phyloP scores from a whole-genome alignment of 2,888 invertebrate genomes.

The Mesorhabditis spiculigera region DNA sequence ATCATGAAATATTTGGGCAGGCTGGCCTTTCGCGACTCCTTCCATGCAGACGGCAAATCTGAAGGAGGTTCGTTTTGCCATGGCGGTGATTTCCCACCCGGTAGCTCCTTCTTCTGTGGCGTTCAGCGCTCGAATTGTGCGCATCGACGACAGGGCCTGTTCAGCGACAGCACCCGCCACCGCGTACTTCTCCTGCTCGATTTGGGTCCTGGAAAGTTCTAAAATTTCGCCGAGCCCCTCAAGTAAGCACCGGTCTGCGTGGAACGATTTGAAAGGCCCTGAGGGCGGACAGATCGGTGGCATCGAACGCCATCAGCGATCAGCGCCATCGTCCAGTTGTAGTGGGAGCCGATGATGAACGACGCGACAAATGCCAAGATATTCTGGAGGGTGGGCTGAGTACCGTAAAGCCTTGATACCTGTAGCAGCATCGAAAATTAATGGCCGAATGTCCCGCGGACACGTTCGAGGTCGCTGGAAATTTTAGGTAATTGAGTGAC shows the following conservation, averaged over 20 bases:
- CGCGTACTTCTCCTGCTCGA: constrained; percentile 59
- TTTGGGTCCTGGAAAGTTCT: constrained; percentile 45
- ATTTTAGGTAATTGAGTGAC: too few species aligned
- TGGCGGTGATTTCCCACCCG: background rate
- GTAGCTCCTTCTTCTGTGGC: constrained; percentile 36
- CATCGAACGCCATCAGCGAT: constrained; percentile 64
- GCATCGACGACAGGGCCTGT: constrained; percentile 57
- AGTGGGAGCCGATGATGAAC: constrained; percentile 62
- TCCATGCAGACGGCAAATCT: background rate
- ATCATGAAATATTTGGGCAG: constrained; percentile 53
- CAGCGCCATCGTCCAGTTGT: constrained; percentile 61
- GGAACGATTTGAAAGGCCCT: too few species aligned
- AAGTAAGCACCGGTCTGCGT: too few species aligned
- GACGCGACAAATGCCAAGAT: constrained; percentile 61
- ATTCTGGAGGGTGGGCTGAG: constrained; percentile 41
- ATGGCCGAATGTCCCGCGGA: constrained; percentile 64
- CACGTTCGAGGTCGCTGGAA: constrained; percentile 63
- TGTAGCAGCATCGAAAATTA: constrained; percentile 62
- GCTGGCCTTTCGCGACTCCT: constrained; percentile 45
- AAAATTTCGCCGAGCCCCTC: background rate
- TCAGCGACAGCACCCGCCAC: constrained; percentile 59
- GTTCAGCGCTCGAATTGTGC: constrained; percentile 58
- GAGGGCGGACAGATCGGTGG: too few species aligned
- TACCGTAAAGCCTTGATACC: background rate
- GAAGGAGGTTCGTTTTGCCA: background rate